These are phyloP conservation scores for Parus major DNA, from an alignment of 2,113 vertebrate genomes.

Conservation along the genomic window DNA sequence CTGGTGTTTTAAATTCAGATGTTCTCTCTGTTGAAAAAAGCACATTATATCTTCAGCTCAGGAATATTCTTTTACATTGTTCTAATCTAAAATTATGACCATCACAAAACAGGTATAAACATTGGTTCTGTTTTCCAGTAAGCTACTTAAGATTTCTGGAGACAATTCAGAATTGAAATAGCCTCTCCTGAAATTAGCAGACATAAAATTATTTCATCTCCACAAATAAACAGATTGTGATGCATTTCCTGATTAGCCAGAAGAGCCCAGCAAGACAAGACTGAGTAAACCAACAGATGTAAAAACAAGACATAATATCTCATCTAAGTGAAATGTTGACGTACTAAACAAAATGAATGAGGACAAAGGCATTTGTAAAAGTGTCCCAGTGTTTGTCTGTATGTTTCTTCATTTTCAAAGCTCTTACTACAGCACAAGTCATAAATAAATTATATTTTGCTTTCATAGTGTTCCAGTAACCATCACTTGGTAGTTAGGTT, in stretches of 20 bases:
- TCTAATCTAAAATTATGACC: neutral
- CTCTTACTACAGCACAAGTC: neutral
- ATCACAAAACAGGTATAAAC: neutral
- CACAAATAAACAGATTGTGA: neutral
- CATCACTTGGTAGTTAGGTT: neutral
- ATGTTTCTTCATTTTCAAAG: neutral
- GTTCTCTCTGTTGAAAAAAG: neutral
- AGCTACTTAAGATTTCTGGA: neutral
- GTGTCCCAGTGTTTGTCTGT: neutral
- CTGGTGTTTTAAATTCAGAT: neutral
- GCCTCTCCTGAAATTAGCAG: neutral
- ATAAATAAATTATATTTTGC: neutral
- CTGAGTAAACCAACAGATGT: neutral
- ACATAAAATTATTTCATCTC: constrained; percentile 1
- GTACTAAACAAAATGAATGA: neutral
- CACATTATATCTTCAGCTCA: neutral
- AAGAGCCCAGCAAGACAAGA: neutral
- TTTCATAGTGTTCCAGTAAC: neutral
- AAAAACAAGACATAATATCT: neutral
- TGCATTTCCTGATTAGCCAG: constrained; percentile 6
- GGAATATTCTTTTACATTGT: neutral
- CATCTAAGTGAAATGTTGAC: neutral
- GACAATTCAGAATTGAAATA: neutral
- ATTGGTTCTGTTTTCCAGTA: neutral
- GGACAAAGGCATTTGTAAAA: neutral